Evolutionary conservation across 2,888 invertebrate species (phyloP).

Genomic region (Zonitis immaculata): DNA sequence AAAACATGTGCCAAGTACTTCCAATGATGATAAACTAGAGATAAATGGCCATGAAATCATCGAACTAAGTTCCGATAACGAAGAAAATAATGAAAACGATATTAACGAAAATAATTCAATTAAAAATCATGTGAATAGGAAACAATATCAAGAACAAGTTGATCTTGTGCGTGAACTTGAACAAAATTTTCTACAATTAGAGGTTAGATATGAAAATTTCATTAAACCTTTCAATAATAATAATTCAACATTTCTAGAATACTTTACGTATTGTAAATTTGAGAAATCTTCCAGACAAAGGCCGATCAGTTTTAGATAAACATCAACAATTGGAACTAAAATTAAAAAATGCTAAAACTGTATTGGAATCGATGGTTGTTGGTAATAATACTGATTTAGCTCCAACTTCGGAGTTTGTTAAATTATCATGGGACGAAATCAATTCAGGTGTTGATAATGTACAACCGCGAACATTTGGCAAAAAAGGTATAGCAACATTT

Average conservation of each 20-base stretch:
- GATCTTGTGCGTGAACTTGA: conserved; percentile 16
- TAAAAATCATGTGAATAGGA: background rate
- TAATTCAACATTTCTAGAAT: conserved; percentile 17
- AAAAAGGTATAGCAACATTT: conserved; percentile 63
- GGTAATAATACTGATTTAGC: conserved; percentile 32
- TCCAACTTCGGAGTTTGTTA: conserved; percentile 19
- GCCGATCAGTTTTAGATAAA: conserved; percentile 53
- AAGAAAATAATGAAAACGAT: background rate
- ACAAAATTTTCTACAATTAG: conserved; percentile 19
- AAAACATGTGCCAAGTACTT: too few relatives aligned
- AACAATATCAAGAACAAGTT: conserved; percentile 48
- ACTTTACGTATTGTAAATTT: conserved; percentile 38
- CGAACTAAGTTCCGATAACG: background rate
- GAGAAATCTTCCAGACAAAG: conserved; percentile 59
- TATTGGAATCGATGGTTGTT: conserved; percentile 53
- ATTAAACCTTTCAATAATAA: background rate
- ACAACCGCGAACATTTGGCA: conserved; percentile 56
- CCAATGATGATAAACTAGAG: background rate
- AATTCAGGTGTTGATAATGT: conserved; percentile 53
- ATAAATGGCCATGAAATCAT: background rate
- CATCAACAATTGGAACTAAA: conserved; percentile 49
- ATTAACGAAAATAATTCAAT: background rate
- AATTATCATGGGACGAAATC: conserved; percentile 53
- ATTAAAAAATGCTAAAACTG: conserved; percentile 49
- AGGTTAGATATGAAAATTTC: conserved; percentile 6